phyloP scores from a whole-genome alignment of 2,797 vertebrate genomes.

The Bufotes viridis region DNA sequence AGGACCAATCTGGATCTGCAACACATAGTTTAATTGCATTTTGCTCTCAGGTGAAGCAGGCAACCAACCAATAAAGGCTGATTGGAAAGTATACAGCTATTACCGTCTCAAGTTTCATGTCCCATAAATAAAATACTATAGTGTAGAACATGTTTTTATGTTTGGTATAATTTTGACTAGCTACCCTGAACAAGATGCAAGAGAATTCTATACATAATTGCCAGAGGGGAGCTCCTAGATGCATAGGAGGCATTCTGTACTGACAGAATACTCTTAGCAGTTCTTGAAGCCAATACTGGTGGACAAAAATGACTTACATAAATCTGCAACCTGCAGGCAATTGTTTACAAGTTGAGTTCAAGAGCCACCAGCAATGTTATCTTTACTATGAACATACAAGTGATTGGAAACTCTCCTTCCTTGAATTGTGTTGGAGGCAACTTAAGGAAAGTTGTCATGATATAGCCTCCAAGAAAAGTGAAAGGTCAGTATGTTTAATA shows the following conservation, averaged over 20 bases:
- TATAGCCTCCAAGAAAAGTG: not conserved
- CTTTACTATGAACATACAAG: not conserved
- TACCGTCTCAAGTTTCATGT: not conserved
- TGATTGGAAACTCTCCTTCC: not conserved
- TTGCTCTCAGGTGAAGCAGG: not conserved
- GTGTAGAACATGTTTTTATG: not conserved
- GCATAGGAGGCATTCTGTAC: not conserved
- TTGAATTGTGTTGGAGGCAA: not conserved
- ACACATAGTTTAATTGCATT: not conserved
- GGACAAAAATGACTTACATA: not conserved
- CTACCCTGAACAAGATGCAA: not conserved
- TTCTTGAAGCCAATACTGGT: not conserved
- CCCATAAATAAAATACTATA: not conserved
- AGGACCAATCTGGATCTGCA: not conserved
- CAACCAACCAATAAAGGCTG: not conserved
- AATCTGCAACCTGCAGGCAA: conserved; percentile 17
- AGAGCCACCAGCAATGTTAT: not conserved
- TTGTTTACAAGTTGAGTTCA: not conserved
- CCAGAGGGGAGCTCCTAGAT: not conserved
- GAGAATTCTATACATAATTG: conserved; percentile 4
- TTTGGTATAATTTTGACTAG: not conserved
- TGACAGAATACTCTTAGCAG: not conserved
- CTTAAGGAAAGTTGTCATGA: not conserved
- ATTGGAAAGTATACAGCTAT: not conserved
- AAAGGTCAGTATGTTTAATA: not conserved